Conservation (phyloP, 2,113 vertebrate species). For the Mellivora capensis region DNA sequence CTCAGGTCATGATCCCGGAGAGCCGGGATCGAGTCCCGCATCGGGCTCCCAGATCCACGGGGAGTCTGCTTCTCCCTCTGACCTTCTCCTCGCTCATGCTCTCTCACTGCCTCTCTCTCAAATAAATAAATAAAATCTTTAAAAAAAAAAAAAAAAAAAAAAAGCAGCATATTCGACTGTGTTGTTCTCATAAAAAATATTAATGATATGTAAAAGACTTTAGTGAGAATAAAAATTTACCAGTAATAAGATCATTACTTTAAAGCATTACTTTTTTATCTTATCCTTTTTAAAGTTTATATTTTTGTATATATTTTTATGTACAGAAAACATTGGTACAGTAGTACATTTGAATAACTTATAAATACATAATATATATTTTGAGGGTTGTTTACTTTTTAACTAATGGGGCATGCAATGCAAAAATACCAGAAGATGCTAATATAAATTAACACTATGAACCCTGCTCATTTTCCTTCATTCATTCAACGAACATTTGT, state of each 20-base stretch:
- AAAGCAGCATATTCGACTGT: not conserved
- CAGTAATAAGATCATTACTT: conserved; percentile 15
- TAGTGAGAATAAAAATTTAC: not conserved
- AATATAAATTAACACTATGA: not conserved
- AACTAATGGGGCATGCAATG: not conserved
- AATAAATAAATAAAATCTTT: too few relatives aligned
- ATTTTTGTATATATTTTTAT: not conserved
- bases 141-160: too few relatives aligned
- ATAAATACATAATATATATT: not conserved
- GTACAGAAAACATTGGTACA: not conserved
- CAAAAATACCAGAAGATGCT: not conserved
- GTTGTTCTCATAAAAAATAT: not conserved
- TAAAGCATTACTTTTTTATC: not conserved
- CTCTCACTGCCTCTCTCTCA: too few relatives aligned
- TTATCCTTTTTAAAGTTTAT: not conserved
- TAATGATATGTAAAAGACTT: not conserved
- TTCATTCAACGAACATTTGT: not conserved
- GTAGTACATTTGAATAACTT: not conserved
- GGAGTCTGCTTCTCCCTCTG: too few relatives aligned
- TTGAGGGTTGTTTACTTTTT: not conserved
- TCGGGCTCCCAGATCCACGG: too few relatives aligned
- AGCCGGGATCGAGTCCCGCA: too few relatives aligned
- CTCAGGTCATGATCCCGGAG: too few relatives aligned
- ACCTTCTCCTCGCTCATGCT: too few relatives aligned
- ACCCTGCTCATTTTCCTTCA: conserved; percentile 13